Evolutionary conservation across 2,797 vertebrate genomes (phyloP).

Genomic region (Lerista edwardsae): DNA sequence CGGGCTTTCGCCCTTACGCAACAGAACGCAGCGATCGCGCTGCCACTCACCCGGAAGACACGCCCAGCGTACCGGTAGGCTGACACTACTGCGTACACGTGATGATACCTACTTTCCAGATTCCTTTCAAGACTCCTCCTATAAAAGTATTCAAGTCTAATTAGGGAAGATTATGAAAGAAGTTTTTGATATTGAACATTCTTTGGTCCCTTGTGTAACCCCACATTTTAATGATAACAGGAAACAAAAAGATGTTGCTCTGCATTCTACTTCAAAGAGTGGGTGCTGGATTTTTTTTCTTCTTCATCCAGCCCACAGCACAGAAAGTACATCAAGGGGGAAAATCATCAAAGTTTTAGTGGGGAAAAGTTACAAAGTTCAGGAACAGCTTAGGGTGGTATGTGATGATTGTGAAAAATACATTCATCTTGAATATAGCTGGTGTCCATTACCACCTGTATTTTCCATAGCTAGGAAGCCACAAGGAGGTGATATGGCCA

Average conservation of each 20-base stretch:
- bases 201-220: background rate
- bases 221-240: background rate
- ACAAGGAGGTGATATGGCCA: background rate
- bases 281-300: too few relatives aligned
- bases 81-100: too few relatives aligned
- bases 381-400: too few relatives aligned
- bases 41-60: too few relatives aligned
- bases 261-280: background rate
- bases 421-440: too few relatives aligned
- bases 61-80: too few relatives aligned
- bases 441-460: background rate
- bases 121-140: background rate
- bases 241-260: constrained; percentile 6
- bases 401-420: too few relatives aligned
- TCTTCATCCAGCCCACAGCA: background rate
- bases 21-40: too few relatives aligned
- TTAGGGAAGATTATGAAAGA: constrained; percentile 17
- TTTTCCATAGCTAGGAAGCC: background rate
- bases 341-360: background rate
- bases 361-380: background rate
- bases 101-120: background rate
- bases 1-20: too few relatives aligned
- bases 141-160: background rate
- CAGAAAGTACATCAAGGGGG: background rate
- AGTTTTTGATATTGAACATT: background rate